phyloP scores from a whole-genome alignment of 2,888 invertebrate species.

The Stratiomys singularior region DNA sequence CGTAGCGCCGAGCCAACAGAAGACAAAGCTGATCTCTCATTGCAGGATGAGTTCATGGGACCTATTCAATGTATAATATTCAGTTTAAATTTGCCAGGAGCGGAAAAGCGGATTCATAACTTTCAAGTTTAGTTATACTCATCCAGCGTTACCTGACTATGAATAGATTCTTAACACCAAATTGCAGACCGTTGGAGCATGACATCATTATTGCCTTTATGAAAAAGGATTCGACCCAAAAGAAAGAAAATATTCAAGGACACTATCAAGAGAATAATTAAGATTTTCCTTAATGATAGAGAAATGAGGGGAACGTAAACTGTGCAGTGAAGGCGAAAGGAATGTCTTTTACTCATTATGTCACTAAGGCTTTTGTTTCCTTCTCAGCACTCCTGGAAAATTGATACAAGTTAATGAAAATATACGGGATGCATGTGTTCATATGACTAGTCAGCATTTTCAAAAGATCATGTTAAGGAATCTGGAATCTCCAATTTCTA shows the following conservation, averaged over 20 bases:
- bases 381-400: too few species aligned
- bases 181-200: neutral
- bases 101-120: neutral
- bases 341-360: too few species aligned
- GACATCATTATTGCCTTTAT: neutral
- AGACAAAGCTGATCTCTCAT: neutral
- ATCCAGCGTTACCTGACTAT: neutral
- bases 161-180: neutral
- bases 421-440: too few species aligned
- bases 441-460: too few species aligned
- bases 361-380: too few species aligned
- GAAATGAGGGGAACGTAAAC: neutral
- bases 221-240: neutral
- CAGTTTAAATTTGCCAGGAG: neutral
- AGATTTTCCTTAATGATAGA: neutral
- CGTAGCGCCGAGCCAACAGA: neutral
- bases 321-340: too few species aligned
- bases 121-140: neutral
- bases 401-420: too few species aligned
- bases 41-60: neutral
- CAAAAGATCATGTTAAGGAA: too few species aligned
- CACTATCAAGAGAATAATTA: slow-evolving; percentile 3
- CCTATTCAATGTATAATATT: neutral
- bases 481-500: too few species aligned
- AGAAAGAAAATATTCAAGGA: neutral